Percentiles rank a stretch among this genome's conserved stretches.
Evolutionary conservation across 2,113 vertebrate species (phyloP).

Genomic region (Oreotrochilus melanogaster): DNA sequence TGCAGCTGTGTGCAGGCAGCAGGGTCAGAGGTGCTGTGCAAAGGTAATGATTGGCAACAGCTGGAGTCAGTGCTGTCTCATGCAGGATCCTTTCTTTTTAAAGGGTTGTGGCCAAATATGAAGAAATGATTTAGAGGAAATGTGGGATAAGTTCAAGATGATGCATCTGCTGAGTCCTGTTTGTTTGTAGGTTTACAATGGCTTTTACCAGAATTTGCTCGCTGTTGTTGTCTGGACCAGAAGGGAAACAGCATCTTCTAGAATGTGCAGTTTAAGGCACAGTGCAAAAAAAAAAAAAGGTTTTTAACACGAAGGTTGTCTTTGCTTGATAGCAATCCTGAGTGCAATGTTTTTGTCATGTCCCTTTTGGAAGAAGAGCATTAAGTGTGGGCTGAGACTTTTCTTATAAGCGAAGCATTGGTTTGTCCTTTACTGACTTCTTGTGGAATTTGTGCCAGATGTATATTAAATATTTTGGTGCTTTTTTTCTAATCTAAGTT

Average conservation of each 20-base stretch:
- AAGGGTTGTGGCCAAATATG: conserved; percentile 1
- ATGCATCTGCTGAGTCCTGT: not conserved
- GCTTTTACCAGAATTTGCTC: not conserved
- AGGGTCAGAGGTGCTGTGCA: not conserved
- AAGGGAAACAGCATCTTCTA: conserved; percentile 29
- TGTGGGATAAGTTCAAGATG: not conserved
- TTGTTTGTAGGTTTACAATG: conserved; percentile 13
- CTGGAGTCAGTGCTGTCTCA: conserved; percentile 48
- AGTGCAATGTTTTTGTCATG: conserved; percentile 60
- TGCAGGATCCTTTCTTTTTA: not conserved
- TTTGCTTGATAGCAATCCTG: conserved; percentile 51
- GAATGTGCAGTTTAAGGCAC: conserved; percentile 47
- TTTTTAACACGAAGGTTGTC: conserved; percentile 14
- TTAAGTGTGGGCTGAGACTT: conserved; percentile 47
- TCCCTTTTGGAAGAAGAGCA: conserved; percentile 59
- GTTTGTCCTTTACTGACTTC: conserved; percentile 67
- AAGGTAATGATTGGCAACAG: conserved; percentile 24
- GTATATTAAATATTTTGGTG: conserved; percentile 78
- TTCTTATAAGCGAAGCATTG: conserved; percentile 56
- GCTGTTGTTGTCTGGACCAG: not conserved
- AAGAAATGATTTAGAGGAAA: not conserved
- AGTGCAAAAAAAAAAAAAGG: not conserved
- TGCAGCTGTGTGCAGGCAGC: not conserved
- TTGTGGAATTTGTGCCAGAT: conserved; percentile 76
- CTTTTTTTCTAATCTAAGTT: conserved; percentile 74